A percentile compares a stretch with the other conserved stretches of the same genome.
phyloP scores from a whole-genome alignment of 2,888 invertebrate genomes.

The Stenodema calcarata region DNA sequence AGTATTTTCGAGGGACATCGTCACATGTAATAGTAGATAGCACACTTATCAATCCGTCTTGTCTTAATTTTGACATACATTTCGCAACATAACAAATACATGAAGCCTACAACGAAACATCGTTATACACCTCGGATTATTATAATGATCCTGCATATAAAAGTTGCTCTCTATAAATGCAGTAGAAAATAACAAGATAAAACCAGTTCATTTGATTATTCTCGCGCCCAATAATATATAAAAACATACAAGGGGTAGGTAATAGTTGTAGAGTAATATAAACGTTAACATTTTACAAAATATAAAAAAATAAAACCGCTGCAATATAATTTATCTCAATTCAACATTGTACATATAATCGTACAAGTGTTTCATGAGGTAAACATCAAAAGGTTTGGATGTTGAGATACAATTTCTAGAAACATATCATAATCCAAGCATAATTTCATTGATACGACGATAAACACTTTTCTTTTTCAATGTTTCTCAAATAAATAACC shows the following conservation, averaged over 20 bases:
- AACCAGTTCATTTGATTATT: no score
- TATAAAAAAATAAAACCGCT: not conserved
- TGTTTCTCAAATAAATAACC: constrained; percentile 6
- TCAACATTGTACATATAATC: not conserved
- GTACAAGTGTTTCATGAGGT: not conserved
- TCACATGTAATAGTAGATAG: not conserved
- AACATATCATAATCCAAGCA: not conserved
- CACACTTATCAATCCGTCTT: not conserved
- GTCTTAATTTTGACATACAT: not conserved
- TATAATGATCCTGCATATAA: not conserved
- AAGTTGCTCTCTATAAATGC: not conserved
- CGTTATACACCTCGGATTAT: not conserved
- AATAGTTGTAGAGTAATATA: no score
- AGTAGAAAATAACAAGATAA: not conserved
- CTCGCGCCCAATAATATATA: no score
- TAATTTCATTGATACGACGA: not conserved
- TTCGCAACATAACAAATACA: not conserved
- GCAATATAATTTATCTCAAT: not conserved
- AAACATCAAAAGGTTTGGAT: not conserved
- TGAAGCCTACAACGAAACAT: not conserved
- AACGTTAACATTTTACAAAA: no score
- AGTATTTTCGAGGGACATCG: not conserved
- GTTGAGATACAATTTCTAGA: not conserved
- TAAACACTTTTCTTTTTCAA: not conserved
- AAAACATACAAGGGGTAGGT: no score